Evolutionary conservation across 2,888 invertebrate genomes (phyloP), one percentile per base, ranked within the genome.

Genomic region (Lasioglossum marginatum): DNA sequence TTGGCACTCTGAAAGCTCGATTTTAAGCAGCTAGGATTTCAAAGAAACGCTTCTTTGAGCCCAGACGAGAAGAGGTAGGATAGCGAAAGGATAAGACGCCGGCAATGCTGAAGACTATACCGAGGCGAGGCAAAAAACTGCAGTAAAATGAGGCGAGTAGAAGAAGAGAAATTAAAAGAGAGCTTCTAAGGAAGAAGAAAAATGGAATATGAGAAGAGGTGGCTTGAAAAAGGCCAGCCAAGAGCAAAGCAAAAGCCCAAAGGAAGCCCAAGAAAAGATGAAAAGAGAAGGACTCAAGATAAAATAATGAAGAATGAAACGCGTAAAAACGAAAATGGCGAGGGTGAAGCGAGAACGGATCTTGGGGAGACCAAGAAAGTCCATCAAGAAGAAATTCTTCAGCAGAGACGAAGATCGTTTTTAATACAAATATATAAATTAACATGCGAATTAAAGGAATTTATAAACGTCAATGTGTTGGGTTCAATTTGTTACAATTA

Each of bases 241-340:
- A 72, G 72, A 45, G 60, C 27, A 34, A 79, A 72, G 60, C 72
- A 45, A 27, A 23, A n/a, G 40, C 19, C 34, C 31, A 43, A 79
- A 79, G 45, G 27, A 34, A 27, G 23, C 40, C 43, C n/a, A 34
- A 79, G 72, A 45, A 45, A 60, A n/a, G 72, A 43, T 79, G 79
- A 72, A 60, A 72, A 63, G 60, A 43, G 52, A 40, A 34, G n/a
- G 71, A 19, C 23, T 37, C 45, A 48, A 68, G 66, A 48, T 71
- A 45, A n/a, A 60, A 19, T 43, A 72, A 77, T 71, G 71, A 74
- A 73, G 57, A 31, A 45, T 72, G 19, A 16, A 31, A 31, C 31
- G 14, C n/a, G 43, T 60, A 45, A 57, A 10, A 74, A 16, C 70
- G 40, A 27, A 77, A 68, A 77, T 77, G n/a, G 34, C 37, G 37